phyloP scores from a whole-genome alignment of 2,888 invertebrate genomes.

The Dusona sp. region DNA sequence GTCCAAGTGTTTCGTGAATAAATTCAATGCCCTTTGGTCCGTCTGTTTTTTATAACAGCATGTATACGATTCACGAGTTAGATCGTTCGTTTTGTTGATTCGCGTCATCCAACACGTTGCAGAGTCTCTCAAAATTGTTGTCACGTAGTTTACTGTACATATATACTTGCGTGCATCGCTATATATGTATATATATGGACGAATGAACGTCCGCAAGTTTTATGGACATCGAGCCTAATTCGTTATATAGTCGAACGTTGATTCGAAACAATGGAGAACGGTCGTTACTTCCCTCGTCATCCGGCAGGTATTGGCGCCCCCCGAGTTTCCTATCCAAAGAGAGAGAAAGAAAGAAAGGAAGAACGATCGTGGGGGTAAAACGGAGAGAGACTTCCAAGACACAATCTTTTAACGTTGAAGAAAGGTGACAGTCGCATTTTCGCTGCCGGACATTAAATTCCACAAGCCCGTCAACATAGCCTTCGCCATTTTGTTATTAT shows the following conservation, averaged over 20 bases:
- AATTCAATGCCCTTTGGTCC: not conserved
- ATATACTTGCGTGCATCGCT: slow-evolving; percentile 13
- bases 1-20: not conserved
- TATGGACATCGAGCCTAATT: slow-evolving; percentile 81
- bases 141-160: slow-evolving; percentile 45
- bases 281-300: slow-evolving; percentile 66
- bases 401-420: slow-evolving; percentile 37
- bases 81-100: slow-evolving; percentile 50
- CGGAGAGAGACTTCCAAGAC: slow-evolving; percentile 21
- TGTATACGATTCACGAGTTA: not conserved
- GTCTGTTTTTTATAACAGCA: not conserved
- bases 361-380: slow-evolving; percentile 25
- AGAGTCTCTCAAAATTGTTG: slow-evolving; percentile 29
- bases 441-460: slow-evolving; percentile 56
- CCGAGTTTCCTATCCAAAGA: slow-evolving; percentile 19
- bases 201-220: slow-evolving; percentile 62
- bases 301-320: slow-evolving; percentile 57
- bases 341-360: slow-evolving; percentile 28
- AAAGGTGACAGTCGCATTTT: slow-evolving; percentile 54
- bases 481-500: not conserved
- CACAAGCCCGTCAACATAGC: not conserved
- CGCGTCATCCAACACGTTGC: slow-evolving; percentile 35
- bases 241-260: slow-evolving; percentile 71
- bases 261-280: slow-evolving; percentile 76
- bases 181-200: slow-evolving; percentile 1